phyloP scores from a whole-genome alignment of 2,113 vertebrate genomes.

The Grammatotria lemairii region DNA sequence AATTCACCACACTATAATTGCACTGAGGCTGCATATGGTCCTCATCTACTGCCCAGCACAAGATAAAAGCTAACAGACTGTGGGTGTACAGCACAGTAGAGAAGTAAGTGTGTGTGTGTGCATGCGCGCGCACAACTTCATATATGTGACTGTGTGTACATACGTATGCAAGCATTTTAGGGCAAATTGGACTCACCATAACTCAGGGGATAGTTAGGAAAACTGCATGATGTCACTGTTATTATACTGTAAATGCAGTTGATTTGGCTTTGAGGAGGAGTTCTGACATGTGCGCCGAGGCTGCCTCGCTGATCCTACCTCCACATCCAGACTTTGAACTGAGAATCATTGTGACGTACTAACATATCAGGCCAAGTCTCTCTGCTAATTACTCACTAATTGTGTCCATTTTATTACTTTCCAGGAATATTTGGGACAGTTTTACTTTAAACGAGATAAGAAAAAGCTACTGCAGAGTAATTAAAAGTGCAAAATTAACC shows the following conservation, averaged over 20 bases:
- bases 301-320: slow-evolving; percentile 3
- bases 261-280: slow-evolving; percentile 44
- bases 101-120: background rate
- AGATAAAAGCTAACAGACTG: slow-evolving; percentile 57
- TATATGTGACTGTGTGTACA: background rate
- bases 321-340: slow-evolving; percentile 7
- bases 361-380: slow-evolving; percentile 18
- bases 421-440: background rate
- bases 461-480: background rate
- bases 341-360: background rate
- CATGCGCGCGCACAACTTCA: background rate
- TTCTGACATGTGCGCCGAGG: slow-evolving; percentile 16
- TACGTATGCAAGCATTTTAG: slow-evolving; percentile 42
- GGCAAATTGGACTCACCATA: slow-evolving; percentile 50
- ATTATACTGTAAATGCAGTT: slow-evolving; percentile 41
- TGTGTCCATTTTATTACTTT: slow-evolving; percentile 1
- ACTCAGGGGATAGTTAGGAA: slow-evolving; percentile 37
- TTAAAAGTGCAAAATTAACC: slow-evolving; percentile 8
- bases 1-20: slow-evolving; percentile 59
- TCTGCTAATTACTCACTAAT: background rate
- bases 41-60: slow-evolving; percentile 50
- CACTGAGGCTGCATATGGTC: slow-evolving; percentile 58
- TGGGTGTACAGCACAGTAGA: slow-evolving; percentile 24
- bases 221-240: slow-evolving; percentile 59
- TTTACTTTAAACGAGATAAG: background rate